A percentile compares a stretch with the other conserved stretches of the same genome.
phyloP scores from a whole-genome alignment of 2,113 vertebrate genomes.

The Scopus umbretta region DNA sequence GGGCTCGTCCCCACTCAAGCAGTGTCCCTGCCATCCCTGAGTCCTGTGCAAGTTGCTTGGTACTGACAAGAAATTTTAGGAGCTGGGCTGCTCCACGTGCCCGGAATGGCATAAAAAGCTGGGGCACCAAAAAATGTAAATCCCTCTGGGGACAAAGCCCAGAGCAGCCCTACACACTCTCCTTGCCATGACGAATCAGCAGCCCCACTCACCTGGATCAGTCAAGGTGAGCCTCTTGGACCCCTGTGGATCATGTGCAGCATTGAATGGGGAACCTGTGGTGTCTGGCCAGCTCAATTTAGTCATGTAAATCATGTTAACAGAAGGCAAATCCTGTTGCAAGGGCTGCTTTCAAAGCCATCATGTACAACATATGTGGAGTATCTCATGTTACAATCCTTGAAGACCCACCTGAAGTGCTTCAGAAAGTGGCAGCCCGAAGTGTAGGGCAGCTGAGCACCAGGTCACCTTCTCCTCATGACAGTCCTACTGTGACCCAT shows the following conservation, averaged over 20 bases:
- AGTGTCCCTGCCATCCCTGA: neutral
- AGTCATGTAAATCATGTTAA: no score
- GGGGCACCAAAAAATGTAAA: neutral
- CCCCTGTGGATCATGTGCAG: rapidly evolving
- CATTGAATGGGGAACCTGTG: neutral
- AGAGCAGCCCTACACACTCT: rapidly evolving
- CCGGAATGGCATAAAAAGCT: neutral
- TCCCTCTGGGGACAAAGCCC: rapidly evolving
- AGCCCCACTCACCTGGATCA: no score
- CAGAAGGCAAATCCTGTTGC: neutral
- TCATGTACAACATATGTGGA: rapidly evolving
- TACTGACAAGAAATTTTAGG: neutral
- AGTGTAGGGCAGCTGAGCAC: neutral
- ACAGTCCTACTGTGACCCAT: neutral
- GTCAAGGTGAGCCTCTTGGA: neutral
- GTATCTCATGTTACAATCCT: rapidly evolving
- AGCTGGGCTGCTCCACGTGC: neutral
- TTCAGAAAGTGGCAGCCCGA: neutral
- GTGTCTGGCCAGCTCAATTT: neutral
- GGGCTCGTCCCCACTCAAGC: rapidly evolving
- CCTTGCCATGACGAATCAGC: rapidly evolving
- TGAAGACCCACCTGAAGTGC: neutral
- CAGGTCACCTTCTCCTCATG: rapidly evolving
- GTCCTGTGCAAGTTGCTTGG: neutral
- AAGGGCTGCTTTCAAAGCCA: neutral